Conservation (phyloP, 2,113 vertebrate species). For the Aix galericulata region DNA sequence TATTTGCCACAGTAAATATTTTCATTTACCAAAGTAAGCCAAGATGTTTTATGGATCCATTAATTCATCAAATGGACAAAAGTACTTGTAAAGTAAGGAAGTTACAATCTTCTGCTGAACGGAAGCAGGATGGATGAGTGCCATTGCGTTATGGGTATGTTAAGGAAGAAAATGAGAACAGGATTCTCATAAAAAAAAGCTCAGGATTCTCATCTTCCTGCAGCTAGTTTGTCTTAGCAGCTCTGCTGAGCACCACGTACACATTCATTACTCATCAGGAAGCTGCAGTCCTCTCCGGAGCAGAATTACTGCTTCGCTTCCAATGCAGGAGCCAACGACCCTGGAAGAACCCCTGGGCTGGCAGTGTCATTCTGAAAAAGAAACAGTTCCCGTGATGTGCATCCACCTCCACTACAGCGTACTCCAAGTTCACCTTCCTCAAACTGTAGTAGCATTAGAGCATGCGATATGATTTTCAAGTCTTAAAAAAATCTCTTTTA, state of each 20-base stretch:
- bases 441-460: not conserved
- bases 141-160: fast-evolving
- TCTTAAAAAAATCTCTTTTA: not conserved
- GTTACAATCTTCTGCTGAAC: not conserved
- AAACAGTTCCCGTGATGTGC: not conserved
- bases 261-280: not conserved
- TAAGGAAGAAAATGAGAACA: not conserved
- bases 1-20: constrained; percentile 75
- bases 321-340: not conserved
- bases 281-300: not conserved
- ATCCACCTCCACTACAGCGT: not conserved
- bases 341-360: not conserved
- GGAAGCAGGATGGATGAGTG: not conserved
- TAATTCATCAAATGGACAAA: constrained; percentile 49
- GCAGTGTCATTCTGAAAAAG: not conserved
- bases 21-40: constrained; percentile 65
- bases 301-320: not conserved
- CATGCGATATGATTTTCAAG: fast-evolving
- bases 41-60: constrained; percentile 52
- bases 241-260: not conserved
- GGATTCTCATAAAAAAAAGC: not conserved
- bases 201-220: not conserved
- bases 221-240: not conserved
- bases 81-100: constrained; percentile 69
- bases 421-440: not conserved